Conservation (phyloP, 2,797 vertebrate species). For the Pseudopleuronectes americanus region DNA sequence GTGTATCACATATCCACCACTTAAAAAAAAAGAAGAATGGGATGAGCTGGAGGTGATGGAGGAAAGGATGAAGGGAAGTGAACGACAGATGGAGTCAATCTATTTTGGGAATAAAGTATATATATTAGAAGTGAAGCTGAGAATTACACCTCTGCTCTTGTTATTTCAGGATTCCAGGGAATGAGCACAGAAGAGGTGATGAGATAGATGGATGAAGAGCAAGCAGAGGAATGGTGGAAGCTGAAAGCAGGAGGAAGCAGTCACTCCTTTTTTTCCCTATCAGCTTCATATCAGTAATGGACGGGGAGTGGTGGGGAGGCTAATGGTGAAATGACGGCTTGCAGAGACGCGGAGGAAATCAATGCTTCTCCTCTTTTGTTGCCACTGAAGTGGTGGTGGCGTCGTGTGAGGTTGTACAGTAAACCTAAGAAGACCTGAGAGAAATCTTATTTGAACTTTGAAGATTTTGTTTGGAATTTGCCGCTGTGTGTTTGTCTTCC, state of each 20-base stretch:
- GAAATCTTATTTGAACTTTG: not conserved
- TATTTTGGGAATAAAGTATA: slow-evolving; percentile 14
- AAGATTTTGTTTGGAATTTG: not conserved
- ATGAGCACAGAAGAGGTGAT: slow-evolving; percentile 1
- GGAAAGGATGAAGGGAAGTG: slow-evolving; percentile 19
- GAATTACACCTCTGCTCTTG: not conserved
- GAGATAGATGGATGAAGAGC: slow-evolving; percentile 19
- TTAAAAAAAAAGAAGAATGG: slow-evolving; percentile 28
- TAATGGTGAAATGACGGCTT: slow-evolving; percentile 40
- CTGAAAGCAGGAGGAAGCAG: slow-evolving; percentile 27
- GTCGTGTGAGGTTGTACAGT: not conserved
- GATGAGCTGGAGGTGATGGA: slow-evolving; percentile 20
- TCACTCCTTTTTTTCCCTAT: not conserved
- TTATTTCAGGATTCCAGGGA: not conserved
- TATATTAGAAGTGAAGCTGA: not conserved
- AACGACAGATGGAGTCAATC: slow-evolving; percentile 10
- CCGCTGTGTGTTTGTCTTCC: not conserved
- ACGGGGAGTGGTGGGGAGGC: slow-evolving; percentile 38
- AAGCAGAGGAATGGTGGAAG: slow-evolving; percentile 1
- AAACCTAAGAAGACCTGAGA: not conserved
- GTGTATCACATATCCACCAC: slow-evolving; percentile 46
- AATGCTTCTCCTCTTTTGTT: slow-evolving; percentile 39
- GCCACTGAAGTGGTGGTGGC: slow-evolving; percentile 3
- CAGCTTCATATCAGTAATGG: slow-evolving; percentile 59
- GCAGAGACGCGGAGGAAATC: slow-evolving; percentile 39